phyloP scores from a whole-genome alignment of 92 coral and sea anemone genomes.

The Galaxea fascicularis region DNA sequence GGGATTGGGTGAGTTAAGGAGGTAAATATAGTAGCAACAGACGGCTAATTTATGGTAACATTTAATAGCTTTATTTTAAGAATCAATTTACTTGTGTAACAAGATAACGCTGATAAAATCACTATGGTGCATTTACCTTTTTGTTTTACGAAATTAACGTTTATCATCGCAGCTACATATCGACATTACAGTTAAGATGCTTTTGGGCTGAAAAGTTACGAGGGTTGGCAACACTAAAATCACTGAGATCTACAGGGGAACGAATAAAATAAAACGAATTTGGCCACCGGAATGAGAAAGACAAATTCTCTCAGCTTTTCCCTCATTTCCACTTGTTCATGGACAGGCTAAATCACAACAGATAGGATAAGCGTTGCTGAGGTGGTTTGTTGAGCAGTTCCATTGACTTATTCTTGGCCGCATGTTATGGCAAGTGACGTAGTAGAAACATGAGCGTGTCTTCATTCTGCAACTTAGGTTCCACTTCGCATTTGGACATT shows the following conservation, averaged over 20 bases:
- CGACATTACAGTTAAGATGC: no score
- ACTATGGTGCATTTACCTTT: no score
- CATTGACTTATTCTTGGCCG: neutral
- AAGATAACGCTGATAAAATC: neutral
- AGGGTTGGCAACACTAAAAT: no score
- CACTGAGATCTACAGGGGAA: no score
- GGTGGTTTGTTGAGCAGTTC: neutral
- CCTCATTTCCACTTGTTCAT: neutral
- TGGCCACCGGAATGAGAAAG: no score
- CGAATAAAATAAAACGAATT: no score
- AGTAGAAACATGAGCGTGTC: neutral
- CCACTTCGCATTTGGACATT: neutral
- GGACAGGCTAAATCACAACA: neutral
- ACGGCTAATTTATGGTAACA: neutral
- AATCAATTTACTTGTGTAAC: neutral
- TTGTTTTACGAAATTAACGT: no score
- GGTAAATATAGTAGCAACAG: neutral
- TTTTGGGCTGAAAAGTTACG: no score
- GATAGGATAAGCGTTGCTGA: neutral
- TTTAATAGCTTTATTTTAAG: neutral
- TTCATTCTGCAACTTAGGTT: neutral
- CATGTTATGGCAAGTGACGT: neutral
- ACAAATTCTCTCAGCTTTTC: conserved; percentile 1
- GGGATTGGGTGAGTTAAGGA: no score
- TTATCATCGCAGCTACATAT: neutral